phyloP scores from a whole-genome alignment of 2,797 vertebrate genomes.

The Notolepis coatsorum region DNA sequence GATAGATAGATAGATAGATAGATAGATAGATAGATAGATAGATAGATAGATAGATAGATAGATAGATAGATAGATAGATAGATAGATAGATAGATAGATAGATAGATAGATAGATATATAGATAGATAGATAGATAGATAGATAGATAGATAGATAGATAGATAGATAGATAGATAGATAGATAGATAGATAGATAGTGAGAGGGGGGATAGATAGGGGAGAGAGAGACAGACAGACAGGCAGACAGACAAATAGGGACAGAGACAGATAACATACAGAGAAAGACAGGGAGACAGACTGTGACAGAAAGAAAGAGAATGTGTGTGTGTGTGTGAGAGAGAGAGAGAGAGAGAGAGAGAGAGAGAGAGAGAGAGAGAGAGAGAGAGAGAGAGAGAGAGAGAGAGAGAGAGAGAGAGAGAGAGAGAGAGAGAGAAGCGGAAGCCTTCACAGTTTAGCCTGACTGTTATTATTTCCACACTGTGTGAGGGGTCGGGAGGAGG shows the following conservation, averaged over 20 bases:
- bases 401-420: constrained; percentile 8
- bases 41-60: neutral
- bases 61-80: neutral
- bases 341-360: neutral
- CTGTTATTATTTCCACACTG: constrained; percentile 82
- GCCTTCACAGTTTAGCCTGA: constrained; percentile 72
- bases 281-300: neutral
- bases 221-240: neutral
- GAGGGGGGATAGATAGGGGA: too few relatives aligned
- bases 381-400: neutral
- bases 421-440: constrained; percentile 62
- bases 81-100: neutral
- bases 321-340: neutral
- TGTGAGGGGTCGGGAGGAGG: constrained; percentile 68
- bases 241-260: too few relatives aligned
- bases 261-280: too few relatives aligned
- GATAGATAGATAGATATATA: too few relatives aligned
- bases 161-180: neutral
- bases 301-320: constrained; percentile 6
- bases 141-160: neutral
- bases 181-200: too few relatives aligned
- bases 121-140: too few relatives aligned
- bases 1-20: neutral
- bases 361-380: neutral
- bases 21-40: neutral